Evolutionary conservation across 2,888 invertebrate genomes (phyloP).

Genomic region (Lepeophtheirus nordmannii): DNA sequence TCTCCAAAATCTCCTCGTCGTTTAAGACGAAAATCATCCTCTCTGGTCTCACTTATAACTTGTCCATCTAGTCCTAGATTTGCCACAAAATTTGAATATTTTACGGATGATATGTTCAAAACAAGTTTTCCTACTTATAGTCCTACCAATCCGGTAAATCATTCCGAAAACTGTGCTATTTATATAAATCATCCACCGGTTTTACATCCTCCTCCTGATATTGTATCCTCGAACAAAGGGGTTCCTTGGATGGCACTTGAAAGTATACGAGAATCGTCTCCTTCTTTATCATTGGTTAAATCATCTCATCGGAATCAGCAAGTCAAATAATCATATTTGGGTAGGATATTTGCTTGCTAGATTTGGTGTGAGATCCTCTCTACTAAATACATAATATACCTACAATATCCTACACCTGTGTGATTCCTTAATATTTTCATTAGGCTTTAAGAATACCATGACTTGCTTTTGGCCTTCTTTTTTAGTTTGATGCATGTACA

Average conservation of each 20-base stretch:
- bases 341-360: too few relatives aligned
- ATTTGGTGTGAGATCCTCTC: too few relatives aligned
- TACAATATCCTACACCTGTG: too few relatives aligned
- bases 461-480: too few relatives aligned
- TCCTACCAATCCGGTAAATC: slow-evolving; percentile 19
- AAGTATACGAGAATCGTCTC: slow-evolving; percentile 7
- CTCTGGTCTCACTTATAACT: background rate
- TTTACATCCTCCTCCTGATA: slow-evolving; percentile 20
- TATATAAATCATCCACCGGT: slow-evolving; percentile 13
- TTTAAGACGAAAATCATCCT: slow-evolving; percentile 3
- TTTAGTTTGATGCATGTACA: too few relatives aligned
- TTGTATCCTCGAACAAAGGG: background rate
- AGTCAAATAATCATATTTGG: background rate
- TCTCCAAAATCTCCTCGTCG: background rate
- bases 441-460: too few relatives aligned
- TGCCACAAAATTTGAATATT: background rate
- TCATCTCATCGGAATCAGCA: background rate
- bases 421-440: too few relatives aligned
- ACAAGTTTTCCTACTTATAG: background rate
- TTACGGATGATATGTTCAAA: too few relatives aligned
- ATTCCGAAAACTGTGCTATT: slow-evolving; percentile 14
- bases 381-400: too few relatives aligned
- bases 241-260: background rate
- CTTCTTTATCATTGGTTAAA: background rate
- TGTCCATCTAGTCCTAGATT: background rate